phyloP scores from a whole-genome alignment of 2,797 vertebrate genomes.

The Xyrichtys novacula region DNA sequence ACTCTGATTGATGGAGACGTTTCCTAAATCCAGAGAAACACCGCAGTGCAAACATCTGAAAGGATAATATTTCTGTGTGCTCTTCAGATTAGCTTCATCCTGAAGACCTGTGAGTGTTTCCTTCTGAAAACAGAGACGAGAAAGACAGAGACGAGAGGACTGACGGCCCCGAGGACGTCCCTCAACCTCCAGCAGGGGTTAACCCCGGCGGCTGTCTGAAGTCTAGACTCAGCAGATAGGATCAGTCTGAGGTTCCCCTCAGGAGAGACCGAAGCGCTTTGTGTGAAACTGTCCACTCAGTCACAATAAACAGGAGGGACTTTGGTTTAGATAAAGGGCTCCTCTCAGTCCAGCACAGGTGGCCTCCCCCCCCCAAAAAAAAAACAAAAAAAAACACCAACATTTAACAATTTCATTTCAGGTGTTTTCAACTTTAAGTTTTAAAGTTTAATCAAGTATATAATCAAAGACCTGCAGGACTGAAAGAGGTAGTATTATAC shows the following conservation, averaged over 20 bases:
- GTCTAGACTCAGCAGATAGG: constrained; percentile 36
- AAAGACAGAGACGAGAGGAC: neutral
- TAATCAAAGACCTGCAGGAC: no score
- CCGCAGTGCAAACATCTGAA: neutral
- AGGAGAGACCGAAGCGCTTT: neutral
- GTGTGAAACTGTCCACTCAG: constrained; percentile 11
- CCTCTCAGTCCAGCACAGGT: neutral
- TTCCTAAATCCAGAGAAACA: no score
- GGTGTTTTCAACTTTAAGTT: no score
- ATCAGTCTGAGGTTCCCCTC: constrained; percentile 26
- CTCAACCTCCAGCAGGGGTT: neutral
- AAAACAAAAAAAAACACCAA: no score
- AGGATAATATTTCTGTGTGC: neutral
- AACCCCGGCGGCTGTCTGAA: constrained; percentile 5
- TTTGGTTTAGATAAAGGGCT: neutral
- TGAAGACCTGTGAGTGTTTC: neutral
- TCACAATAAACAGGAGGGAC: neutral
- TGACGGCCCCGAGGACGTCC: neutral
- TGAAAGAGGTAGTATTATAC: no score
- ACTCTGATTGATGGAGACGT: no score
- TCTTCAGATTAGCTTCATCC: neutral
- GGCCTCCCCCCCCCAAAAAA: no score
- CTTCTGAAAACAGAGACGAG: neutral
- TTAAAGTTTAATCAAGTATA: no score
- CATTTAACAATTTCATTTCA: no score